Conservation (phyloP, 2,888 invertebrate species). For the Nowickia ferox region DNA sequence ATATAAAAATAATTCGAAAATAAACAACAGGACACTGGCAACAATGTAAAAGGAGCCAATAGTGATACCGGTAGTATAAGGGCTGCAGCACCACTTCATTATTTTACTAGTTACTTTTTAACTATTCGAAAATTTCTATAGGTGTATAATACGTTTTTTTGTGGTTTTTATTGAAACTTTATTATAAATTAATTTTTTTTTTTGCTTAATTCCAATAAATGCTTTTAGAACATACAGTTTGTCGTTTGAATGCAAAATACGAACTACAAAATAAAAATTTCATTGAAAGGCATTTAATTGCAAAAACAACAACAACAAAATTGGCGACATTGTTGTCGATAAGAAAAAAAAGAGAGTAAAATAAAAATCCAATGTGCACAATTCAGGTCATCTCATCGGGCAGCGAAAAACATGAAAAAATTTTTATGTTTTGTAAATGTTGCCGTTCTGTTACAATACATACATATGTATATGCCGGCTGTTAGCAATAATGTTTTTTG, state of each 20-base stretch:
- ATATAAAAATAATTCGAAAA: not conserved
- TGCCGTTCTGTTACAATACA: not conserved
- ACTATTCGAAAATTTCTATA: not conserved
- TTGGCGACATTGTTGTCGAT: not conserved
- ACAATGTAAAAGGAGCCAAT: slow-evolving; percentile 15
- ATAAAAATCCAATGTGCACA: not conserved
- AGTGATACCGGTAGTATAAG: not conserved
- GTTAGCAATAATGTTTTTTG: too few relatives aligned
- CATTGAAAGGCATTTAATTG: not conserved
- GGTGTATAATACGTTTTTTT: not conserved
- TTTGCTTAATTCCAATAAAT: not conserved
- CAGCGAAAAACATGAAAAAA: not conserved
- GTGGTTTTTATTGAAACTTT: not conserved
- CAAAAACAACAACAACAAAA: not conserved
- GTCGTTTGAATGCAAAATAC: not conserved
- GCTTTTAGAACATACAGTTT: not conserved
- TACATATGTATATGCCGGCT: too few relatives aligned
- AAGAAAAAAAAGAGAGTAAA: slow-evolving; percentile 1
- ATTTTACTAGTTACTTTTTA: not conserved
- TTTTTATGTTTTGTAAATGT: not conserved
- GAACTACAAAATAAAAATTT: not conserved
- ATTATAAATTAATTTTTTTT: not conserved
- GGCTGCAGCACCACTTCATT: slow-evolving; percentile 32
- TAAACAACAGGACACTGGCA: not conserved
- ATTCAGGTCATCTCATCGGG: not conserved